Percentiles rank a stretch among this genome's conserved stretches.
Evolutionary conservation across 2,888 invertebrate genomes (phyloP).

Genomic region (Sarcophaga rosellei): DNA sequence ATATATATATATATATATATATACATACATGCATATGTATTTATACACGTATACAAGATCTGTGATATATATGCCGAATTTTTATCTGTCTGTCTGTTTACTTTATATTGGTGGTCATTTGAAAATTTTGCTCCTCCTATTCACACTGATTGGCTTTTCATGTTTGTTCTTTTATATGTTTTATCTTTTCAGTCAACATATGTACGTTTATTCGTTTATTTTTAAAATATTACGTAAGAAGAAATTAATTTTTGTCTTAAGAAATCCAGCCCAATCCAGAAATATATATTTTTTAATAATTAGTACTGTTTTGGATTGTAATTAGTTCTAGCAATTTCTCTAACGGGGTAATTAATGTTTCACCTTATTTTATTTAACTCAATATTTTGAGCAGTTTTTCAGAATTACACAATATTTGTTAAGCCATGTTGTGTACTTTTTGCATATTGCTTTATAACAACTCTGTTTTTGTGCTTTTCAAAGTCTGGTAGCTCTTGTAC

Average conservation of each 20-base stretch:
- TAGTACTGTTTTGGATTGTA: background rate
- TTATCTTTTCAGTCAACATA: slow-evolving; percentile 4
- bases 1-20: slow-evolving; percentile 9
- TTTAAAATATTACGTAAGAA: slow-evolving; percentile 78
- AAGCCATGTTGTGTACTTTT: background rate
- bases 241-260: background rate
- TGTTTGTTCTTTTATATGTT: background rate
- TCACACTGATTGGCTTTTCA: slow-evolving; percentile 7
- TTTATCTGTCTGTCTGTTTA: slow-evolving; percentile 17
- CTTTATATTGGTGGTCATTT: slow-evolving; percentile 9
- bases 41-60: background rate
- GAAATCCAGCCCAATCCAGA: background rate
- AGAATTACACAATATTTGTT: background rate
- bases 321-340: background rate
- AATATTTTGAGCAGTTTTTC: background rate
- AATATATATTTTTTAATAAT: background rate
- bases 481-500: background rate
- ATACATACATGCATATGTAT: background rate
- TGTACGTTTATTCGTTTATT: slow-evolving; percentile 66
- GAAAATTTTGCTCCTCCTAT: slow-evolving; percentile 39
- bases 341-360: too few relatives aligned
- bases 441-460: slow-evolving; percentile 12
- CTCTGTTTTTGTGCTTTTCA: slow-evolving; percentile 11
- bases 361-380: too few relatives aligned
- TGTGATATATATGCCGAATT: background rate